A percentile compares a stretch with the other conserved stretches of the same genome.
Evolutionary conservation across 1,140 invertebrate species (phyloP).

Genomic region (Caerostris extrusa): DNA sequence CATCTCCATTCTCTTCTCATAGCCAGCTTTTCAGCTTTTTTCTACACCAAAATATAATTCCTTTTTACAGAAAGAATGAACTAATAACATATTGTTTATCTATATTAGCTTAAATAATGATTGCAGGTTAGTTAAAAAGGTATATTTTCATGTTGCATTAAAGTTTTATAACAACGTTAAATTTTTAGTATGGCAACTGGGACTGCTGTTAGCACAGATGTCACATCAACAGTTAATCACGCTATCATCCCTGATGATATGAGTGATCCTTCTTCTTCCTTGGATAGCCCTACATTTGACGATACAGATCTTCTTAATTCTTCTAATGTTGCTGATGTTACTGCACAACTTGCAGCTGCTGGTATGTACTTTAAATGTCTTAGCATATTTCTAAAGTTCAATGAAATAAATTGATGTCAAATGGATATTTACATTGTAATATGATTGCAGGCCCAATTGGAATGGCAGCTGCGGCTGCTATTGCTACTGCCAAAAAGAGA

Average conservation of each 20-base stretch:
- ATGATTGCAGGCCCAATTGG: slow-evolving; percentile 91
- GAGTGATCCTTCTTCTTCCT: slow-evolving; percentile 81
- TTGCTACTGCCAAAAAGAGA: slow-evolving; percentile 96
- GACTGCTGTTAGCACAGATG: slow-evolving; percentile 69
- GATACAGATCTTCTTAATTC: slow-evolving; percentile 81
- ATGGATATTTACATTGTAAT: too few relatives aligned
- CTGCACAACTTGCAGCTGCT: slow-evolving; percentile 96
- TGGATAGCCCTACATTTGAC: slow-evolving; percentile 82
- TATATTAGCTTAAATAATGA: too few relatives aligned
- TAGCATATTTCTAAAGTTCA: neutral
- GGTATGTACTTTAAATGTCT: slow-evolving; percentile 82
- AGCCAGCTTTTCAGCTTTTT: too few relatives aligned
- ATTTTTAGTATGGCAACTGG: slow-evolving; percentile 54
- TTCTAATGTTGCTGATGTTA: slow-evolving; percentile 90
- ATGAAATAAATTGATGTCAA: neutral
- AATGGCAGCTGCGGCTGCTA: slow-evolving; percentile 97
- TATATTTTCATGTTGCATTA: too few relatives aligned
- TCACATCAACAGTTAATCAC: slow-evolving; percentile 78
- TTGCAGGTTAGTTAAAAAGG: too few relatives aligned
- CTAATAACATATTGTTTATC: too few relatives aligned
- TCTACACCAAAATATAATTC: too few relatives aligned
- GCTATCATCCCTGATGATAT: slow-evolving; percentile 79
- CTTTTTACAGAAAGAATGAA: too few relatives aligned
- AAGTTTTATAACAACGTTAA: too few relatives aligned
- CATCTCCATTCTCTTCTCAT: too few relatives aligned